Base-by-base conservation (phyloP, 2,888 invertebrate species). In the Apamea anceps region DNA sequence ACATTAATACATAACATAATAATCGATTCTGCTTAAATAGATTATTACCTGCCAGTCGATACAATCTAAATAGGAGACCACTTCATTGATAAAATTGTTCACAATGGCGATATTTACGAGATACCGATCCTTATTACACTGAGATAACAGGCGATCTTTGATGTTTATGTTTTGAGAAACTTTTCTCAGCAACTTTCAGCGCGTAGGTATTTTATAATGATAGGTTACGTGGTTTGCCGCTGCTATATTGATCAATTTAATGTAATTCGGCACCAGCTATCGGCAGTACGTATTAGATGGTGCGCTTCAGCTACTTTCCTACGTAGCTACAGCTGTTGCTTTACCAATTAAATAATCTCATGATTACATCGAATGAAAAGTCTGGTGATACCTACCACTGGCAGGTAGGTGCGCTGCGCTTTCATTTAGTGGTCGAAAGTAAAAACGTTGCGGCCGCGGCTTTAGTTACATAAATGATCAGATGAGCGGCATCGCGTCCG, bases 391-490 rank as follows among this genome's bases (percentile, higher is more conserved):
- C 13, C 7, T 60, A n/a, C 45, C 7, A 4, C 28, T 6, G 0
- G 21, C 5, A 8, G 32, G 32, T 28, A 32, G 28, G 18, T 48
- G 15, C 6, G 32, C 37, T 51, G 60, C 48, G 68, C 48, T 66
- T 85, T 37, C 70, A 57, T 81, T 81, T 72, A 60, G 82, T 28
- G 42, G 72, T 25, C 13, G 54, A 32, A 63, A 75, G 74, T 75
- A 70, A 65, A 85, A 72, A 72, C 67, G 66, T 63, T 37, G 73
- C 32, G 67, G 51, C 67, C 71, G 51, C 73, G 51, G 85, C 54
- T 86, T 73, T 78, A n/a, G 62, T 18, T 85, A 68, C 76, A 85
- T 85, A 85, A 81, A 76, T 76, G 84, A 84, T 83, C 63, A 76
- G 73, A 45, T 32, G 68, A 66, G 79, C 73, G 54, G 75, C 51